These are phyloP conservation scores for Lagopus leucura DNA, from an alignment of 2,113 vertebrate species.

Conservation along the genomic window DNA sequence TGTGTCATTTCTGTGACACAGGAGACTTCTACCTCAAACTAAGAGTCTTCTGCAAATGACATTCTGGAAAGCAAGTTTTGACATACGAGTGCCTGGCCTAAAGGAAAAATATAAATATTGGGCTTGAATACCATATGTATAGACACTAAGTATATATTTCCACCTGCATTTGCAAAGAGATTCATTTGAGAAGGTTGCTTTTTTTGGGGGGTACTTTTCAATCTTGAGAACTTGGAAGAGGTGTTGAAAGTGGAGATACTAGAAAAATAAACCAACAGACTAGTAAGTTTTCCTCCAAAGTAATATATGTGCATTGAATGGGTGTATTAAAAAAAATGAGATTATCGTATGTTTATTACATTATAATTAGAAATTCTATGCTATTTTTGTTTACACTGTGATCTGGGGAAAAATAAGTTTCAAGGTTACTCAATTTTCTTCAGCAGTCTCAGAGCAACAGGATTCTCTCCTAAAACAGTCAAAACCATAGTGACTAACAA, in stretches of 20 bases:
- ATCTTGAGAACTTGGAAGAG: neutral
- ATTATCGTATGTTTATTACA: neutral
- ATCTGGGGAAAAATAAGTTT: neutral
- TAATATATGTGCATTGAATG: neutral
- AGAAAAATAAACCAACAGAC: neutral
- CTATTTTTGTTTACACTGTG: neutral
- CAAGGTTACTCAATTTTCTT: neutral
- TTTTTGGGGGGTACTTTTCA: too few relatives aligned
- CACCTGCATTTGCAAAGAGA: neutral
- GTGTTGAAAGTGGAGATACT: neutral
- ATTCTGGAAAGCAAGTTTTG: neutral
- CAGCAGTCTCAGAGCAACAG: neutral
- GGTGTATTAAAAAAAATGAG: neutral
- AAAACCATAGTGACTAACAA: rapidly evolving
- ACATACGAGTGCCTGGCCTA: neutral
- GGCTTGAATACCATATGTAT: neutral
- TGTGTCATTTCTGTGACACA: neutral
- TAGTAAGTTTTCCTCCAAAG: neutral
- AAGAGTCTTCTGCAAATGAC: neutral
- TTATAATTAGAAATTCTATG: neutral
- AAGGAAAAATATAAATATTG: neutral
- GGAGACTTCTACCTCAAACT: neutral
- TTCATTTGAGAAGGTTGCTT: neutral
- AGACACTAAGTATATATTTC: neutral
- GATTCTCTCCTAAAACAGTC: neutral